A percentile compares a stretch with the other conserved stretches of the same genome.
Conservation (phyloP, 2,888 invertebrate genomes). For the Seira sanloemensis region DNA sequence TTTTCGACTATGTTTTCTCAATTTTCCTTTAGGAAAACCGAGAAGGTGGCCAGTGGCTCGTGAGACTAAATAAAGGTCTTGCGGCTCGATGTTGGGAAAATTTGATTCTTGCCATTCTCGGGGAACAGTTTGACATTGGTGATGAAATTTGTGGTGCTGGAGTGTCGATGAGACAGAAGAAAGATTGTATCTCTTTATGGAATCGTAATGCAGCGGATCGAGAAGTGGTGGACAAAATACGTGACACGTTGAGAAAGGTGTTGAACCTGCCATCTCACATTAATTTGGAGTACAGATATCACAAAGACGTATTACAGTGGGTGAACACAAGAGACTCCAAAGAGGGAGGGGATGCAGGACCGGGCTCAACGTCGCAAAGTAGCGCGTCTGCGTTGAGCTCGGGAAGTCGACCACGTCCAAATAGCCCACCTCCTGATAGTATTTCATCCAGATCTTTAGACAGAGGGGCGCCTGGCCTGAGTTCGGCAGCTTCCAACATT, state of each 20-base stretch:
- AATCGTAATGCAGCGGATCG: conserved; percentile 95
- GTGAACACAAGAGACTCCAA: conserved; percentile 66
- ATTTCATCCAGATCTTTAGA: conserved; percentile 60
- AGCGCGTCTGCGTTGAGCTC: conserved; percentile 31
- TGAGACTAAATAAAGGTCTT: conserved; percentile 94
- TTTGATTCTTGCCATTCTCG: conserved; percentile 97
- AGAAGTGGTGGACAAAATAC: conserved; percentile 90
- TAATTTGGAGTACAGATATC: conserved; percentile 91
- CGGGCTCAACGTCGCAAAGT: conserved; percentile 28
- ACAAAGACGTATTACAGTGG: conserved; percentile 74
- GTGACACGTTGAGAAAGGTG: conserved; percentile 95
- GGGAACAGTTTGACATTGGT: conserved; percentile 99
- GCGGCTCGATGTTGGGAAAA: conserved; percentile 99
- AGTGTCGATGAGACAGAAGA: conserved; percentile 78
- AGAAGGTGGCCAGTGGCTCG: conserved; percentile 98
- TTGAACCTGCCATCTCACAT: conserved; percentile 95
- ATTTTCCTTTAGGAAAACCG: conserved; percentile 80
- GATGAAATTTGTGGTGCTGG: conserved; percentile 96
- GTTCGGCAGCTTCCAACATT: conserved; percentile 47
- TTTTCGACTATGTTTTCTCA: not conserved
- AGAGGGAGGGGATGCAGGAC: conserved; percentile 30
- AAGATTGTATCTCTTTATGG: conserved; percentile 98
- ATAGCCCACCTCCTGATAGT: conserved; percentile 61
- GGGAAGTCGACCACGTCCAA: conserved; percentile 56
- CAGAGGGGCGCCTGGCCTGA: conserved; percentile 59